Conservation (phyloP, 2,888 invertebrate genomes). For the Gordius sp. region DNA sequence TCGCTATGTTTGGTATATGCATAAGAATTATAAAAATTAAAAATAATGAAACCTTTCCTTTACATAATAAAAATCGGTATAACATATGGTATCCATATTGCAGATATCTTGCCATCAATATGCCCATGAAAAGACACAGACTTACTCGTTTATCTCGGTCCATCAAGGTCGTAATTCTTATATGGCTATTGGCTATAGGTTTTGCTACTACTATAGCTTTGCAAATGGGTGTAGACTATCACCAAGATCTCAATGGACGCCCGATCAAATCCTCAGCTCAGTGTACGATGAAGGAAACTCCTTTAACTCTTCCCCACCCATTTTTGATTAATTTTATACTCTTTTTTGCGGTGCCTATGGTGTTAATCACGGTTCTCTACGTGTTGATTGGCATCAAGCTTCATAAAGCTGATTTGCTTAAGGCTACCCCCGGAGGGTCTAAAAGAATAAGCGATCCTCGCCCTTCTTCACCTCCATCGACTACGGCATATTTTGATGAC, state of each 20-base stretch:
- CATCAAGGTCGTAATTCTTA: constrained; percentile 22
- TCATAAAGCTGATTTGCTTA: constrained; percentile 19
- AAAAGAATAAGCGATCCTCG: too few species aligned
- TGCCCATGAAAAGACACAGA: constrained; percentile 23
- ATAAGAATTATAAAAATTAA: neutral
- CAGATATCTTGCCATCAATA: neutral
- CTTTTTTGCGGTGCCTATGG: constrained; percentile 24
- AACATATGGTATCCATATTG: neutral
- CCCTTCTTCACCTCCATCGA: too few species aligned
- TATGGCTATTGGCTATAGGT: constrained; percentile 24
- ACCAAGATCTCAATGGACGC: constrained; percentile 20
- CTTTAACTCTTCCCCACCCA: constrained; percentile 22
- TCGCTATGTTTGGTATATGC: too few species aligned
- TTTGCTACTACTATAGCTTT: constrained; percentile 24
- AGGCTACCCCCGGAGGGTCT: too few species aligned
- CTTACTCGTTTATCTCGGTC: constrained; percentile 24
- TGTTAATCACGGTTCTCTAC: constrained; percentile 24
- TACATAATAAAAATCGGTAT: neutral
- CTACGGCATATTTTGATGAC: too few species aligned
- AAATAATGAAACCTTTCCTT: neutral
- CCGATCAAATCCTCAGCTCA: constrained; percentile 20
- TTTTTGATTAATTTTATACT: constrained; percentile 24
- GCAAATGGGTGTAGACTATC: constrained; percentile 20
- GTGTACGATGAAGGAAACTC: constrained; percentile 21
- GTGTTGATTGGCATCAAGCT: constrained; percentile 23